Percentiles rank a stretch among this genome's conserved stretches.
These are phyloP conservation scores for Hipposideros larvatus DNA, from an alignment of 2,797 vertebrate species.

Conservation along the genomic window DNA sequence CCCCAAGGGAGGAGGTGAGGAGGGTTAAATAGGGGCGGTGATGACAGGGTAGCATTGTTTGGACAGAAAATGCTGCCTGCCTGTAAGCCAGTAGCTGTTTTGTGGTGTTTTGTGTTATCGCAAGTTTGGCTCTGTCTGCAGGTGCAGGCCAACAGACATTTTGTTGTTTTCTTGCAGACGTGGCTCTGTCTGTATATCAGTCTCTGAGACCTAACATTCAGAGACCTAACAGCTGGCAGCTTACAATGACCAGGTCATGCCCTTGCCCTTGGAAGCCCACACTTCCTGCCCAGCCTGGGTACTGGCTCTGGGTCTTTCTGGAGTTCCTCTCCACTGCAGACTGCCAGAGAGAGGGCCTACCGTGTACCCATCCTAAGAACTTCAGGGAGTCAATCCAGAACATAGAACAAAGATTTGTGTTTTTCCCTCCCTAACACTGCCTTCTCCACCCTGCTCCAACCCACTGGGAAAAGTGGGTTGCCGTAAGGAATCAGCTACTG, in stretches of 20 bases:
- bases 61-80: no score
- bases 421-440: neutral
- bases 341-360: neutral
- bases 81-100: no score
- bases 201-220: no score
- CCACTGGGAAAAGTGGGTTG: neutral
- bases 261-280: neutral
- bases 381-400: neutral
- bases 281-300: neutral
- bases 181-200: no score
- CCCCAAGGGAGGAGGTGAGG: no score
- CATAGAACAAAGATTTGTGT: neutral
- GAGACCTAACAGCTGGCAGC: neutral
- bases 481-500: neutral
- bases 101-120: no score
- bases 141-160: no score
- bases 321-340: neutral
- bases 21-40: no score
- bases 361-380: neutral
- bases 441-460: neutral
- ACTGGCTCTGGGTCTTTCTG: neutral
- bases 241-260: neutral
- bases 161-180: no score
- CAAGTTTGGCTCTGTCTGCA: no score
- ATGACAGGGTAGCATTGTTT: no score